Evolutionary conservation across 2,888 invertebrate species (phyloP).

Genomic region (Cheilosia urbana): DNA sequence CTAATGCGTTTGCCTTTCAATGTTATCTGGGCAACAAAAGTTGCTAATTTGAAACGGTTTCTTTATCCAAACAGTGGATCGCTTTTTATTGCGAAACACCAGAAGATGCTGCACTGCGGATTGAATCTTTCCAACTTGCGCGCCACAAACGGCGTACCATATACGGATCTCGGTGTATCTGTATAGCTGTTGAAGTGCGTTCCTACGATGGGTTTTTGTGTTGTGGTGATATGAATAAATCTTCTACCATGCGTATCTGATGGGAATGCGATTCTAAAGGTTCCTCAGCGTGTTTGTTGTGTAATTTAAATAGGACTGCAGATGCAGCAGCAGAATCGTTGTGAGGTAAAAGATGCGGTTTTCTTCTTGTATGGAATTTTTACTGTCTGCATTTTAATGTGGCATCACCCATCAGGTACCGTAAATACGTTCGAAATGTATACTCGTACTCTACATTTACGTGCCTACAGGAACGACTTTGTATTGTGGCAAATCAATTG

Average conservation of each 20-base stretch:
- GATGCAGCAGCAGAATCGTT: slow-evolving; percentile 25
- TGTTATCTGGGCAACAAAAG: slow-evolving; percentile 63
- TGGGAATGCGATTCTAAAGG: slow-evolving; percentile 37
- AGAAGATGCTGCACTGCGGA: slow-evolving; percentile 6
- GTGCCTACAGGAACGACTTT: slow-evolving; percentile 20
- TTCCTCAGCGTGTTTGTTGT: slow-evolving; percentile 43
- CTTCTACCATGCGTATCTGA: slow-evolving; percentile 47
- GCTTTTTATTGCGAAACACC: slow-evolving; percentile 67
- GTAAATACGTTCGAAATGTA: not conserved
- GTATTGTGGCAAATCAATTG: slow-evolving; percentile 11
- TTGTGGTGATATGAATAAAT: slow-evolving; percentile 62
- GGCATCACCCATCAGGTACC: slow-evolving; percentile 27
- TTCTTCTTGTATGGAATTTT: slow-evolving; percentile 57
- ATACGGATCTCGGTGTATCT: slow-evolving; percentile 53
- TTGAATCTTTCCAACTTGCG: not conserved
- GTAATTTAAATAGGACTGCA: slow-evolving; percentile 68
- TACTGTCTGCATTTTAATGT: slow-evolving; percentile 62
- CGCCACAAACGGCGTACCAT: slow-evolving; percentile 42
- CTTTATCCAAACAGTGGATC: slow-evolving; percentile 73
- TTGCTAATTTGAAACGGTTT: slow-evolving; percentile 75
- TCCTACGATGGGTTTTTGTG: slow-evolving; percentile 32
- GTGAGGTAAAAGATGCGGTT: slow-evolving; percentile 29
- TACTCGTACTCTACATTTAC: not conserved
- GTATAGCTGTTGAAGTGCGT: slow-evolving; percentile 58
- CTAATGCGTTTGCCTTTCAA: slow-evolving; percentile 40